phyloP scores from a whole-genome alignment of 2,797 vertebrate genomes.

The Saxicola maurus region DNA sequence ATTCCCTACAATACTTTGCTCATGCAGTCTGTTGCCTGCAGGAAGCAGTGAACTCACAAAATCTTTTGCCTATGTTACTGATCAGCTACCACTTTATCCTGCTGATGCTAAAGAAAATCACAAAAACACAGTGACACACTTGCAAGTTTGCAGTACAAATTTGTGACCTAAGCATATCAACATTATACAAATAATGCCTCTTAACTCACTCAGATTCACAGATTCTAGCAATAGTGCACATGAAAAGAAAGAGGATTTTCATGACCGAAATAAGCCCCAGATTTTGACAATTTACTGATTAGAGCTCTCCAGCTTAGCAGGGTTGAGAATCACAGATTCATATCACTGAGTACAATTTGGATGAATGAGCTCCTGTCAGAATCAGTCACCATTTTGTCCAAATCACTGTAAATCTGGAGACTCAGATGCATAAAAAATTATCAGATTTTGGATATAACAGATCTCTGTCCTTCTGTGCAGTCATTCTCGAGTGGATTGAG shows the following conservation, averaged over 20 bases:
- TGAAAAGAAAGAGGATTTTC: neutral
- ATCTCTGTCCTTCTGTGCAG: neutral
- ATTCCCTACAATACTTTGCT: neutral
- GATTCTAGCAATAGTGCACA: neutral
- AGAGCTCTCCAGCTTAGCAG: neutral
- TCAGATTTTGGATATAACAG: neutral
- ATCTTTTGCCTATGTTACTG: neutral
- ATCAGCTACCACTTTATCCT: neutral
- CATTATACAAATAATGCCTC: neutral
- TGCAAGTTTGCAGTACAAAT: neutral
- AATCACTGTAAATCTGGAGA: neutral
- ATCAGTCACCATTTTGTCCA: neutral
- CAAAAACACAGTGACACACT: neutral
- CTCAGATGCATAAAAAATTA: neutral
- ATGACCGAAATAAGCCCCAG: neutral
- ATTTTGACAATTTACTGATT: neutral
- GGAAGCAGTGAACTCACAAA: neutral
- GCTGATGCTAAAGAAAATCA: neutral
- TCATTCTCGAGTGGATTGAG: neutral
- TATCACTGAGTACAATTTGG: neutral
- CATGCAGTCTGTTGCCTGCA: neutral
- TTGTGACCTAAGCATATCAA: neutral
- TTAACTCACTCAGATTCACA: neutral
- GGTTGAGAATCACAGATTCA: neutral
- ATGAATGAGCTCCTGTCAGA: neutral